Evolutionary conservation across 2,888 invertebrate genomes (phyloP), one percentile per base, ranked within the genome.

Genomic region (Melinaea menophilus): DNA sequence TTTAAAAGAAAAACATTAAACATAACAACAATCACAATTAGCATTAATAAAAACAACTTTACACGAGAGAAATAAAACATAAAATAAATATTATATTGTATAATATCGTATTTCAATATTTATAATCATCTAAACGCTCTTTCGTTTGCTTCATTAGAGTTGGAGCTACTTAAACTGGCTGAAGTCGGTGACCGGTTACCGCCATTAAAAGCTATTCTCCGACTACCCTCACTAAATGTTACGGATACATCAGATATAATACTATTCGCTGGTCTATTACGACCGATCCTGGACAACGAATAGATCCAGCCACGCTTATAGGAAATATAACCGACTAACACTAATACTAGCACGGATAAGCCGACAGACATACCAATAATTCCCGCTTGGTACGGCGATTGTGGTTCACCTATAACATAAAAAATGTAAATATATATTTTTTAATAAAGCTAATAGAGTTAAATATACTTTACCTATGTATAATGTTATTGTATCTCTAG

Each of bases 301-400:
- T 37, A 59, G 34, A 64, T 57, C 66, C 66, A 65, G 1, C 65
- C 65, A 4, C 72, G 62, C 61, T 69, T 82, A 69, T 81, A 79
- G 66, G 77, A 71, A 2, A 84, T 41, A 3, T 74, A 70, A 9
- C 77, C 81, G 2, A 68, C 76, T 5, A 89, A 65, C 0, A 79
- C 61, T 0, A 77, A 37, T 0, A 74, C 63, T 5, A 87, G 56
- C 0, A 73, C 65, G 1, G 70, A 61, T 0, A 79, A 22, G 0
- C 85, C 85, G 2, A 78, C 69, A 1, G 75, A 69, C 77, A 81
- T 79, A 0, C 85, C 88, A 7, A 79, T 72, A 22, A 87, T 78
- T 2, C 84, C 79, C 2, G 86, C 88, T 63, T 63, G 78, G 4
- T 75, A 76, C 4, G 68, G 71, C 2, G 69, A 71, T 11, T 31